These are phyloP conservation scores for Laticauda laticaudata DNA, from an alignment of 2,113 vertebrate genomes.

Conservation along the genomic window DNA sequence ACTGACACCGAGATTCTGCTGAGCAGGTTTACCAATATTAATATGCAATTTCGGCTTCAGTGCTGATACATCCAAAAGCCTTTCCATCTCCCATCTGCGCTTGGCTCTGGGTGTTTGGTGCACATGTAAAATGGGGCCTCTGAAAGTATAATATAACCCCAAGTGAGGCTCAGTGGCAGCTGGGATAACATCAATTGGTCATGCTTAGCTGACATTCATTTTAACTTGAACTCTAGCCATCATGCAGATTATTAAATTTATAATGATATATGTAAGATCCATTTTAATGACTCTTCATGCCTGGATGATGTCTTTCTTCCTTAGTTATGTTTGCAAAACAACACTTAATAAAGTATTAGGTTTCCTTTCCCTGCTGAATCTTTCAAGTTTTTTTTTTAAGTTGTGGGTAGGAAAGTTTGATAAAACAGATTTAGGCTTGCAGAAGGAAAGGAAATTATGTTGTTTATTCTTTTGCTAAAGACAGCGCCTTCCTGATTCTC, in stretches of 20 bases:
- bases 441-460: not conserved
- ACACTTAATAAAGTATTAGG: slow-evolving; percentile 71
- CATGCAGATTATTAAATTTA: slow-evolving; percentile 84
- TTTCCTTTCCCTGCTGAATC: slow-evolving; percentile 68
- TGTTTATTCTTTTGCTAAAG: not conserved
- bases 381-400: slow-evolving; percentile 32
- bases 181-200: slow-evolving; percentile 82
- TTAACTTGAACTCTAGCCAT: slow-evolving; percentile 80
- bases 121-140: slow-evolving; percentile 66
- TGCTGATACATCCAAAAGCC: slow-evolving; percentile 65
- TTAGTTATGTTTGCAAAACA: slow-evolving; percentile 69
- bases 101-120: slow-evolving; percentile 64
- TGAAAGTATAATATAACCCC: slow-evolving; percentile 73
- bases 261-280: slow-evolving; percentile 79
- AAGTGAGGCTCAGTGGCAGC: slow-evolving; percentile 74
- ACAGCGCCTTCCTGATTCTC: not conserved
- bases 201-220: slow-evolving; percentile 81
- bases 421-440: slow-evolving; percentile 21
- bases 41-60: slow-evolving; percentile 71
- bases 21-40: slow-evolving; percentile 68
- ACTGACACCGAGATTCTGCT: slow-evolving; percentile 60
- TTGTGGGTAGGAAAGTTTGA: slow-evolving; percentile 43
- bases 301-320: slow-evolving; percentile 59
- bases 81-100: slow-evolving; percentile 79
- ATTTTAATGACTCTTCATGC: slow-evolving; percentile 74